These are phyloP conservation scores for Passerculus sandwichensis DNA, from an alignment of 2,797 vertebrate species.

Conservation along the genomic window DNA sequence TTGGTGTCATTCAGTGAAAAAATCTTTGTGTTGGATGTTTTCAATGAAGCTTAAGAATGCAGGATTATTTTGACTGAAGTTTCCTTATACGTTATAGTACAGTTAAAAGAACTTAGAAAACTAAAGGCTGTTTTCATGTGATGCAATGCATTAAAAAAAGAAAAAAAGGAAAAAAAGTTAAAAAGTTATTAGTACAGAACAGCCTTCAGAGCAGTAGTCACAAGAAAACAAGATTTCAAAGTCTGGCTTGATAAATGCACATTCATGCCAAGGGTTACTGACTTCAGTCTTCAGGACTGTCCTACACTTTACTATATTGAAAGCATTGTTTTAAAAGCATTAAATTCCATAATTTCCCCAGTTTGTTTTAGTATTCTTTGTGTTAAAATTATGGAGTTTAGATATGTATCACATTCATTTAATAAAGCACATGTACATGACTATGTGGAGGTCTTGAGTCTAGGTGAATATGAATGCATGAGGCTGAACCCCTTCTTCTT, in stretches of 20 bases:
- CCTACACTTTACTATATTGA: neutral
- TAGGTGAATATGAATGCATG: neutral
- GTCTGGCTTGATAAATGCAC: neutral
- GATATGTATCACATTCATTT: neutral
- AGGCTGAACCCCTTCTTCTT: neutral
- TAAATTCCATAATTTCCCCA: neutral
- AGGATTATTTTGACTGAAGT: neutral
- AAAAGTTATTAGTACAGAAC: neutral
- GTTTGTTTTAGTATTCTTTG: neutral
- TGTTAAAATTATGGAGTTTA: neutral
- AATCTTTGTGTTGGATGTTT: neutral
- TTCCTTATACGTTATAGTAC: neutral
- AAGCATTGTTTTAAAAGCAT: neutral
- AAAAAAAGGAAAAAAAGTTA: neutral
- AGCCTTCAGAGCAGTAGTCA: neutral
- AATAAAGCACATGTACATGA: neutral
- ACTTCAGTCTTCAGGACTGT: neutral
- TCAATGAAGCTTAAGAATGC: neutral
- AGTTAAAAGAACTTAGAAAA: neutral
- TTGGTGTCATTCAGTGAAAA: neutral
- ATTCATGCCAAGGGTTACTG: neutral
- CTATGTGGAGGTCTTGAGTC: neutral
- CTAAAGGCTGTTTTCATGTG: neutral
- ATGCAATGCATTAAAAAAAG: neutral
- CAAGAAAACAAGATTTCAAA: neutral